phyloP scores from a whole-genome alignment of 2,797 vertebrate genomes.

The Acipenser ruthenus region DNA sequence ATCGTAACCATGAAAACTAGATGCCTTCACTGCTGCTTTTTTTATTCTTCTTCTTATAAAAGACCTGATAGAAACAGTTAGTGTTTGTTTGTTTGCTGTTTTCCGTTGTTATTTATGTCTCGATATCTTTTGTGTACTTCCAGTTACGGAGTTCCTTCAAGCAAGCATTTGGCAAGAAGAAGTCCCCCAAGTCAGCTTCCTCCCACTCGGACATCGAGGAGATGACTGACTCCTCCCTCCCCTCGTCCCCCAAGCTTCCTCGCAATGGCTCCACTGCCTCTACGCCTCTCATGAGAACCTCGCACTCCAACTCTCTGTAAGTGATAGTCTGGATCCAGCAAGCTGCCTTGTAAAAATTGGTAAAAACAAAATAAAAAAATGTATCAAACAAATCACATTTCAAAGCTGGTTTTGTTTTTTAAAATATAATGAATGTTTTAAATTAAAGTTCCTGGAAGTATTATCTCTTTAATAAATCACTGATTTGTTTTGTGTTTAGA shows the following conservation, averaged over 20 bases:
- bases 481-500: background rate
- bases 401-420: background rate
- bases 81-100: background rate
- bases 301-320: conserved; percentile 88
- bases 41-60: conserved; percentile 16
- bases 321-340: conserved; percentile 33
- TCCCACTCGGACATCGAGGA: conserved; percentile 98
- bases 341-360: background rate
- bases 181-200: conserved; percentile 92
- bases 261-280: conserved; percentile 70
- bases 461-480: background rate
- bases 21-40: background rate
- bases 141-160: conserved; percentile 98
- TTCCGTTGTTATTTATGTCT: conserved; percentile 9
- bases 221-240: conserved; percentile 91
- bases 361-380: too few relatives aligned
- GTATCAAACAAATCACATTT: too few relatives aligned
- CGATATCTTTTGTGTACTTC: conserved; percentile 23
- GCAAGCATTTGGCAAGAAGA: conserved; percentile 97
- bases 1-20: too few relatives aligned
- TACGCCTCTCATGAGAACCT: conserved; percentile 74
- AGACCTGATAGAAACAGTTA: too few relatives aligned
- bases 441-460: background rate
- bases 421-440: background rate
- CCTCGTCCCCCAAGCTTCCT: conserved; percentile 85